Percentiles rank a stretch among this genome's conserved stretches.
phyloP scores from a whole-genome alignment of 2,888 invertebrate genomes.

The Tethea ocularis region DNA sequence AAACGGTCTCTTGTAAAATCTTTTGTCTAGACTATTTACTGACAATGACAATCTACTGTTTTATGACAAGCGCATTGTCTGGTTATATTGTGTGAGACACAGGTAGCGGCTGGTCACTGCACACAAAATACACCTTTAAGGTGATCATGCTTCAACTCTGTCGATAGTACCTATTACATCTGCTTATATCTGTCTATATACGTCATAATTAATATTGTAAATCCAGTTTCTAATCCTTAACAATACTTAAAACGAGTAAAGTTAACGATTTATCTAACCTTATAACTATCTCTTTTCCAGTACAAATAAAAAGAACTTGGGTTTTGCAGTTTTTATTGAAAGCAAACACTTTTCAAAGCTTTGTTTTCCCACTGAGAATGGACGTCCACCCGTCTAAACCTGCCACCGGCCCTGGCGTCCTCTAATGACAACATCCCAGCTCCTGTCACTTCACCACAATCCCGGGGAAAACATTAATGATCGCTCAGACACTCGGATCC shows the following conservation, averaged over 20 bases:
- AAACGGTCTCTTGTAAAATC: too few species aligned
- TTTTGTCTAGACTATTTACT: too few species aligned
- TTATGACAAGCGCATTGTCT: too few species aligned
- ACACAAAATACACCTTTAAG: too few species aligned
- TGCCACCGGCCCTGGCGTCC: conserved; percentile 2
- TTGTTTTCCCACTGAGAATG: background rate
- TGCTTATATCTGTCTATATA: too few species aligned
- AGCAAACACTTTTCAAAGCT: background rate
- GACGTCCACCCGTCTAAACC: background rate
- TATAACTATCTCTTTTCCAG: background rate
- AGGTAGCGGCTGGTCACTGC: too few species aligned
- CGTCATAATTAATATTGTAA: too few species aligned
- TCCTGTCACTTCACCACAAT: conserved; percentile 27
- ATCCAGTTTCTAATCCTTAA: background rate
- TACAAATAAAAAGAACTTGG: background rate
- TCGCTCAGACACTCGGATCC: conserved; percentile 30
- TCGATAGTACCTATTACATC: too few species aligned
- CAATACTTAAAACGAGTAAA: background rate
- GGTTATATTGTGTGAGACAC: too few species aligned
- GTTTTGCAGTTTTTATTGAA: background rate
- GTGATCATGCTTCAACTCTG: too few species aligned
- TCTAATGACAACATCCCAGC: conserved; percentile 10
- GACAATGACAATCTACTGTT: too few species aligned
- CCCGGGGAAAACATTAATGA: conserved; percentile 38
- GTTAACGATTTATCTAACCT: background rate